Conservation (phyloP, 2,113 vertebrate species). For the Chamaea fasciata region DNA sequence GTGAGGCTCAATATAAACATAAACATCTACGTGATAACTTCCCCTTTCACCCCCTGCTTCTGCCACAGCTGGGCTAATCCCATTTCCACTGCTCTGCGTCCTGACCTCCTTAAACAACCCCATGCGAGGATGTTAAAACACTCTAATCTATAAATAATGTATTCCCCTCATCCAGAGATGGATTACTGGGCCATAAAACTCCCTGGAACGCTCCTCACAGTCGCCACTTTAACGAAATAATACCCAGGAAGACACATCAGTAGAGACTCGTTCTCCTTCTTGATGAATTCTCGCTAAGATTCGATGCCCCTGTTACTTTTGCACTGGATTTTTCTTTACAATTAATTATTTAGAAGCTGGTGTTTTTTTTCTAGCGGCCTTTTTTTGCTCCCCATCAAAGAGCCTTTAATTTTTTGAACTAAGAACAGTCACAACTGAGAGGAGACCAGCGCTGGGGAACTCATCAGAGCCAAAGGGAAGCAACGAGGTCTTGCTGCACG, state of each 20-base stretch:
- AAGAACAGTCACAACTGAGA: neutral
- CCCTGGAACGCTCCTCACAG: neutral
- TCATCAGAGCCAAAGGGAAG: neutral
- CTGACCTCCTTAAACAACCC: constrained; percentile 35
- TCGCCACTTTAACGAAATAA: neutral
- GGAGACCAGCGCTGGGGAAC: neutral
- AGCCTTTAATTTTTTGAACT: neutral
- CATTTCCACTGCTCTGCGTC: neutral
- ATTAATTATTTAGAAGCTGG: neutral
- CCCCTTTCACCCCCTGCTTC: neutral
- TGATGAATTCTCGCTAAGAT: neutral
- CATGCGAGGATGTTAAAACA: constrained; percentile 18
- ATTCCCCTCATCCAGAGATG: constrained; percentile 38
- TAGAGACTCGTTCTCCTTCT: neutral
- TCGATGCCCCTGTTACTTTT: neutral
- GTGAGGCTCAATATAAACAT: neutral
- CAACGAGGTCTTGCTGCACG: rapidly evolving
- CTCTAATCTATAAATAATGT: constrained; percentile 56
- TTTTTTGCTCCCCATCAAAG: too few species aligned
- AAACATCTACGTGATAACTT: neutral
- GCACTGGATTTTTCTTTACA: neutral
- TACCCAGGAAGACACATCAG: neutral
- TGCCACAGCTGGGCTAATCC: constrained; percentile 17
- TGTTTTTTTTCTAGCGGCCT: neutral
- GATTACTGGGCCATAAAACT: constrained; percentile 46